Percentiles rank a stretch among this genome's conserved stretches.
These are phyloP conservation scores for Apogon hyalosoma DNA, from an alignment of 2,797 vertebrate genomes.

Conservation along the genomic window DNA sequence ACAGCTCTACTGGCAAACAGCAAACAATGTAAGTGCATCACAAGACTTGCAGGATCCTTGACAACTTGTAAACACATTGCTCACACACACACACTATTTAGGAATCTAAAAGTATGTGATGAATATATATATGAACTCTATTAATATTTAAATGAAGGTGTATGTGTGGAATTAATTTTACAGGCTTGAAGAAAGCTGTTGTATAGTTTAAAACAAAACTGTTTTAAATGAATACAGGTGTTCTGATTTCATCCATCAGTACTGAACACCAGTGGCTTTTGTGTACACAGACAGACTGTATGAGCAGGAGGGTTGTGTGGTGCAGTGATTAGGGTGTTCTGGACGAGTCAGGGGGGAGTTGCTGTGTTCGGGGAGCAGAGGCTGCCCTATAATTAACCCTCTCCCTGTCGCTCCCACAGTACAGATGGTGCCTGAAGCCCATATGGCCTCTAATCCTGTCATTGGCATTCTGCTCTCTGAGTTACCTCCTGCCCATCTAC, in stretches of 20 bases:
- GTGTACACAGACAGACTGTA: slow-evolving; percentile 70
- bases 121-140: neutral
- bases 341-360: slow-evolving; percentile 78
- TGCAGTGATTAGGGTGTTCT: slow-evolving; percentile 83
- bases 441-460: slow-evolving; percentile 90
- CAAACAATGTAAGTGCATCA: slow-evolving; percentile 81
- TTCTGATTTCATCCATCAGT: slow-evolving; percentile 64
- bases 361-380: slow-evolving; percentile 79
- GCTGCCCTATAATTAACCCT: slow-evolving; percentile 90
- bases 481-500: slow-evolving; percentile 68
- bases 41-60: slow-evolving; percentile 72
- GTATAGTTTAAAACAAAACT: slow-evolving; percentile 15
- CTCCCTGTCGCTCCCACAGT: slow-evolving; percentile 86
- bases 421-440: slow-evolving; percentile 89
- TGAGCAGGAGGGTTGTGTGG: slow-evolving; percentile 76
- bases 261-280: slow-evolving; percentile 64
- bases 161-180: neutral
- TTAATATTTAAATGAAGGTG: neutral
- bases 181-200: slow-evolving; percentile 6
- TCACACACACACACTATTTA: slow-evolving; percentile 23
- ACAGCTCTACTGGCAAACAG: slow-evolving; percentile 81
- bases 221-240: slow-evolving; percentile 74
- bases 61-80: slow-evolving; percentile 59
- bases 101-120: slow-evolving; percentile 3
- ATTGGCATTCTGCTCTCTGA: slow-evolving; percentile 86